Base-by-base conservation (phyloP, 2,113 vertebrate species). In the Neotragus moschatus region DNA sequence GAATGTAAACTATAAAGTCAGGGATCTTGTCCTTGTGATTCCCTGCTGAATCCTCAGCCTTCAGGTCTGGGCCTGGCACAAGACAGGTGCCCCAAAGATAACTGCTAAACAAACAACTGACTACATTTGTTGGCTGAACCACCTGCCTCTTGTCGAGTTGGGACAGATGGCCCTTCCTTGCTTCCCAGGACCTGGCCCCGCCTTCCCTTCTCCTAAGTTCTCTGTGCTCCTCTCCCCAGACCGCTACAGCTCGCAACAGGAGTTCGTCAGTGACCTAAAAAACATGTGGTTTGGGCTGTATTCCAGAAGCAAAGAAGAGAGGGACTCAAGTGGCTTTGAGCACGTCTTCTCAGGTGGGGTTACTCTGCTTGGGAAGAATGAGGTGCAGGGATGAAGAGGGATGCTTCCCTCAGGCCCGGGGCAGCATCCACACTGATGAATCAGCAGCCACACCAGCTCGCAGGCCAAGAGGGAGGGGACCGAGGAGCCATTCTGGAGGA, bases 261-360 rank as follows among this genome's bases (percentile, higher is more conserved):
- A 99, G 26, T 99, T 99, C 2, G 1, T 99, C 0, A 25, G 98
- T 0, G 99, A 99, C 95, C 91, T 99, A 95, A 99, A 99, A 98
- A 99, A 99, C 98, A 99, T 99, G 99, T 99, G 99, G 99, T 99
- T 99, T 7, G 99, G 99, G 4, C 99, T 99, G 7, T 99, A 99
- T 98, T 99, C 99, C 30, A 98, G 99, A 66, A 94, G 98, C 9
- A 97, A 93, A 0, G 99, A 98, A 0, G 98, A 98, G 7, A 36
- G 63, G 53, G 99, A 99, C 80, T 99, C 99, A 86, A 99, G 99
- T 0, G 99, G 99, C 61, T 99, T 99, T 73, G 99, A 99, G 96
- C 99, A 99, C 70, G 99, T 99, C 96, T 99, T 99, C 98, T 98
- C 99, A 98, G 99, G 99, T 99, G 96, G 13, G 55, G 56, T 53